These are phyloP conservation scores for Nasonia vitripennis DNA, from an alignment of 1,140 invertebrate genomes.

Conservation along the genomic window DNA sequence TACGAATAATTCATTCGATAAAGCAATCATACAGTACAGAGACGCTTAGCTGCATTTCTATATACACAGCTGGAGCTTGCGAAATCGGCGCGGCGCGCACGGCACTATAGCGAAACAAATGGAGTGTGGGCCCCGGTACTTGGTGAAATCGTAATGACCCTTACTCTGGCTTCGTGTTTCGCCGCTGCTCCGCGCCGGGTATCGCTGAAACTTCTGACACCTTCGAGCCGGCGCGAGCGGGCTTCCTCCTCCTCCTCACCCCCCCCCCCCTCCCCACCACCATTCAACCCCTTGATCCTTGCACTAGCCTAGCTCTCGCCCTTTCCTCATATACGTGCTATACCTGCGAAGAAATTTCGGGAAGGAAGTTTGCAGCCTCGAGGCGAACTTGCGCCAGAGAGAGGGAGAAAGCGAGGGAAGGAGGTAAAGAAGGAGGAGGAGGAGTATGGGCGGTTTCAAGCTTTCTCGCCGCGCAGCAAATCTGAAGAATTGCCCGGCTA, in stretches of 20 bases:
- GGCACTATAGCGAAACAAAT: constrained; percentile 26
- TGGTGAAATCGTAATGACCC: constrained; percentile 44
- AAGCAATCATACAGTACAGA: constrained; percentile 30
- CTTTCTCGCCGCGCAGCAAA: background rate
- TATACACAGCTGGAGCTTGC: background rate
- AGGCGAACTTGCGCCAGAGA: background rate
- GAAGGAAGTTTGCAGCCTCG: background rate
- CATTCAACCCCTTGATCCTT: too few relatives aligned
- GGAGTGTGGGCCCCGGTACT: background rate
- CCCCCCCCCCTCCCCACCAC: too few relatives aligned
- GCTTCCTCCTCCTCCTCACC: background rate
- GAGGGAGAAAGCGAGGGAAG: background rate
- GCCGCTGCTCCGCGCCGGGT: too few relatives aligned
- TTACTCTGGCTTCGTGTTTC: constrained; percentile 19
- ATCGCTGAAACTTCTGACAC: constrained; percentile 22
- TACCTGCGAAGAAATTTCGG: constrained; percentile 16
- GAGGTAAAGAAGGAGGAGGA: background rate
- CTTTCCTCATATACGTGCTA: too few relatives aligned
- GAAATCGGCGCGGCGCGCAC: too few relatives aligned
- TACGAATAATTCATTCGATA: constrained; percentile 35
- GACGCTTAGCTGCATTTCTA: background rate
- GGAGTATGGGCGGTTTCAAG: background rate
- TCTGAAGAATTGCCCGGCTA: constrained; percentile 31
- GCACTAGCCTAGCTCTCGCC: too few relatives aligned
- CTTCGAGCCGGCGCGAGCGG: background rate